Conservation (phyloP, 2,113 vertebrate genomes). For the Menidia beryllina region DNA sequence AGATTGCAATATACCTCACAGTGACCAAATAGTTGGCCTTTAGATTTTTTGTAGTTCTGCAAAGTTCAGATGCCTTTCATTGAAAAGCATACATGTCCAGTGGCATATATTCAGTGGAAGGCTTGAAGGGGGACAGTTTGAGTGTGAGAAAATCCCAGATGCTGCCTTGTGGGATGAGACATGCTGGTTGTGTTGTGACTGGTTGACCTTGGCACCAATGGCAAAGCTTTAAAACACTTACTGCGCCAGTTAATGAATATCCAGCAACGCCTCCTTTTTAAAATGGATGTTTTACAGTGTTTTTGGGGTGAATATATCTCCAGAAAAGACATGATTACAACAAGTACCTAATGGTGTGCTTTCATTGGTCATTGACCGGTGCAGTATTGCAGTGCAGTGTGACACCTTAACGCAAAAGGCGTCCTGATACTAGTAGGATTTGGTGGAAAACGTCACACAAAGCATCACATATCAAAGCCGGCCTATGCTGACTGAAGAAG, state of each 20-base stretch:
- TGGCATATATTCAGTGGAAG: background rate
- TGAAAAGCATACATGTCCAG: background rate
- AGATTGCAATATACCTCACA: slow-evolving; percentile 9
- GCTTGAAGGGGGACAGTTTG: background rate
- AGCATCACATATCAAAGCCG: slow-evolving; percentile 14
- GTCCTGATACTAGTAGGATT: background rate
- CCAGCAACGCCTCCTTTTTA: accelerated
- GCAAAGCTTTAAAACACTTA: slow-evolving; percentile 37
- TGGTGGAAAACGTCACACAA: slow-evolving; percentile 16
- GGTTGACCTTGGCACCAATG: slow-evolving; percentile 56
- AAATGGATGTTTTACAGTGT: background rate
- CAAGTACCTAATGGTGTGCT: background rate
- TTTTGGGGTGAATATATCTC: background rate
- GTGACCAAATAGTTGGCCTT: slow-evolving; percentile 24
- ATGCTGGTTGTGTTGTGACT: slow-evolving; percentile 43
- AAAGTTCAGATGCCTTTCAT: slow-evolving; percentile 12
- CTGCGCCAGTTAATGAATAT: background rate
- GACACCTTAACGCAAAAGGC: background rate
- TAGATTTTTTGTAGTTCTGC: slow-evolving; percentile 6
- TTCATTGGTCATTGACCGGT: background rate
- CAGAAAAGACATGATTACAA: background rate
- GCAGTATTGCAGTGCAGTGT: background rate
- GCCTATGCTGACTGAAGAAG: slow-evolving; percentile 44
- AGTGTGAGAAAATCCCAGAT: slow-evolving; percentile 80
- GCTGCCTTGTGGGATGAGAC: slow-evolving; percentile 64